Percentiles rank a stretch among this genome's conserved stretches.
These are phyloP conservation scores for Myotis findleyi DNA, from an alignment of 2,797 vertebrate species.

Conservation along the genomic window DNA sequence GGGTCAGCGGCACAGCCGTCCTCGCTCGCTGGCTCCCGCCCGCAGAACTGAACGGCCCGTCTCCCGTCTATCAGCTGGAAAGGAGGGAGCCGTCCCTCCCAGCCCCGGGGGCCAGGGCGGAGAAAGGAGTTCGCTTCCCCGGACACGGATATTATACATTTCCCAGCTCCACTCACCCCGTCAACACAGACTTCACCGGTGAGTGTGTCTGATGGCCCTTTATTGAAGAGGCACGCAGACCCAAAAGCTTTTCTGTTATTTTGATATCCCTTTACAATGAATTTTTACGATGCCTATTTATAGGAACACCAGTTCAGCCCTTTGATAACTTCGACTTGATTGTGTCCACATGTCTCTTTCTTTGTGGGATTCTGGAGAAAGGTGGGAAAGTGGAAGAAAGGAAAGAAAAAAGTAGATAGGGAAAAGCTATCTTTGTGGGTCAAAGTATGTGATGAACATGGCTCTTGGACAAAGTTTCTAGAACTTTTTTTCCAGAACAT, in stretches of 20 bases:
- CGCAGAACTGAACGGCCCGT: conserved; percentile 91
- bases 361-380: background rate
- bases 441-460: background rate
- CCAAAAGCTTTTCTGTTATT: background rate
- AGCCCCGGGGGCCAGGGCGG: conserved; percentile 84
- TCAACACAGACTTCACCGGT: conserved; percentile 95
- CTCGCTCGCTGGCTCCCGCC: conserved; percentile 91
- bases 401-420: background rate
- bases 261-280: background rate
- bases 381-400: background rate
- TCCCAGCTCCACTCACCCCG: conserved; percentile 89
- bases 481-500: background rate
- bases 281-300: background rate
- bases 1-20: conserved; percentile 90
- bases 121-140: conserved; percentile 91
- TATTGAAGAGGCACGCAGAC: background rate
- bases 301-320: background rate
- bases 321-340: background rate
- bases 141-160: conserved; percentile 93
- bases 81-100: conserved; percentile 92
- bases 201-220: conserved; percentile 72
- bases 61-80: conserved; percentile 93
- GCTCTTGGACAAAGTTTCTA: accelerated
- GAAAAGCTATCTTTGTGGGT: background rate
- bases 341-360: background rate